phyloP scores from a whole-genome alignment of 2,113 vertebrate genomes.

The Thalassarche chlororhynchos region DNA sequence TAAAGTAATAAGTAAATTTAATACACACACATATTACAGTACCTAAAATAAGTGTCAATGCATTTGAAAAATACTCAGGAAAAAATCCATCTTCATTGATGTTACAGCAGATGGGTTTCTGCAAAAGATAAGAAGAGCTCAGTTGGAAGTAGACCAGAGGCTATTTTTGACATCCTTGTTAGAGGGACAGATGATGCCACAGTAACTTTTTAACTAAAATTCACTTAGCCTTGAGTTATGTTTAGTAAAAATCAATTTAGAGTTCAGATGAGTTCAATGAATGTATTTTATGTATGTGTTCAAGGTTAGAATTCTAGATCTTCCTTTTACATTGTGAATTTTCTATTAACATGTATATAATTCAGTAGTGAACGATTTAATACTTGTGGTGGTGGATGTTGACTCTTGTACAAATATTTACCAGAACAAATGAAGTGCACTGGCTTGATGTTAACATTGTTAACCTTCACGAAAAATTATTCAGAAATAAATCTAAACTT shows the following conservation, averaged over 20 bases:
- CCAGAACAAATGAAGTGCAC: not conserved
- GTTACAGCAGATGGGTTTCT: constrained; percentile 62
- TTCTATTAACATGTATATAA: not conserved
- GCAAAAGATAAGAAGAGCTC: constrained; percentile 46
- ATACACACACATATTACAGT: not conserved
- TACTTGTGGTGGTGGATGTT: not conserved
- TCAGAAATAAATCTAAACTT: not conserved
- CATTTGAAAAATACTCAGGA: constrained; percentile 18
- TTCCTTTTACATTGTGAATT: not conserved
- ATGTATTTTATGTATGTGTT: not conserved
- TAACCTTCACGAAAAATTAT: not conserved
- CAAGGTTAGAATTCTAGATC: constrained; percentile 35
- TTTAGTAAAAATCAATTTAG: constrained; percentile 63
- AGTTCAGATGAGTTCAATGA: constrained; percentile 63
- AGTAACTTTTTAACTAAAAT: constrained; percentile 57
- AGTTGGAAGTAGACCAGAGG: constrained; percentile 54
- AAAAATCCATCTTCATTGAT: constrained; percentile 32
- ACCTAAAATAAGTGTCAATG: constrained; percentile 10
- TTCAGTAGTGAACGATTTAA: not conserved
- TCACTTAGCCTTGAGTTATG: constrained; percentile 49
- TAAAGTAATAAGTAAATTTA: not conserved
- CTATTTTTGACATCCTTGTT: constrained; percentile 58
- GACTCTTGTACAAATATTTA: not conserved
- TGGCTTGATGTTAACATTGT: not conserved
- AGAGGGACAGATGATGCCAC: constrained; percentile 62